phyloP scores from a whole-genome alignment of 2,797 vertebrate species.

The Scomberomorus guttatus region DNA sequence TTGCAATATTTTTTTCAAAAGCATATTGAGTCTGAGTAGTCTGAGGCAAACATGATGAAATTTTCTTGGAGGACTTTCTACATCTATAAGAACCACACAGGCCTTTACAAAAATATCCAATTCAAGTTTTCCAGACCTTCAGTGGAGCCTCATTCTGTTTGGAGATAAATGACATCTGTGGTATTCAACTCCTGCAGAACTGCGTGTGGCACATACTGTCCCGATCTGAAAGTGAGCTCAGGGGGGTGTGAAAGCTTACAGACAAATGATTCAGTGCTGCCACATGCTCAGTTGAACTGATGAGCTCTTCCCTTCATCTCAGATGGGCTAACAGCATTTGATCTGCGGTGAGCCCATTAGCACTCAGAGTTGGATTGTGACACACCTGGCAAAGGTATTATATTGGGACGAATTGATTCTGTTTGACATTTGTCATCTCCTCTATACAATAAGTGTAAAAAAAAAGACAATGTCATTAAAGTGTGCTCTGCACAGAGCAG shows the following conservation, averaged over 20 bases:
- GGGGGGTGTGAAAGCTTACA: slow-evolving; percentile 51
- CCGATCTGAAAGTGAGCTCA: slow-evolving; percentile 48
- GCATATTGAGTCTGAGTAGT: neutral
- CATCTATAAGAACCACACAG: neutral
- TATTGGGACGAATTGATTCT: slow-evolving; percentile 27
- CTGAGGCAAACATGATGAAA: neutral
- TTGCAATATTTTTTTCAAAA: neutral
- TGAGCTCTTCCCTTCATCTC: slow-evolving; percentile 53
- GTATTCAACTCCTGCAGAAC: slow-evolving; percentile 25
- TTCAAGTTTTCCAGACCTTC: slow-evolving; percentile 3
- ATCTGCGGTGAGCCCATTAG: slow-evolving; percentile 58
- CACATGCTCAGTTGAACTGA: slow-evolving; percentile 62
- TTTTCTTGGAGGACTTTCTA: neutral
- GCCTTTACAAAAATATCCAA: slow-evolving; percentile 1
- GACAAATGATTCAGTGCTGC: slow-evolving; percentile 70
- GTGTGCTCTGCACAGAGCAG: neutral
- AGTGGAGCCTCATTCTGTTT: slow-evolving; percentile 1
- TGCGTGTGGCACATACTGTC: slow-evolving; percentile 20
- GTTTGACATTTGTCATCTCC: slow-evolving; percentile 49
- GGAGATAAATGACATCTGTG: slow-evolving; percentile 32
- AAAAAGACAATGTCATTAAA: slow-evolving; percentile 10
- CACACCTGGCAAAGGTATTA: slow-evolving; percentile 46
- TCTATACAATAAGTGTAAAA: slow-evolving; percentile 9
- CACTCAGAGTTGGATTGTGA: slow-evolving; percentile 49
- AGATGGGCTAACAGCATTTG: slow-evolving; percentile 48